A percentile compares a stretch with the other conserved stretches of the same genome.
Conservation (phyloP, 2,888 invertebrate genomes). For the Petrophora chlorosata region DNA sequence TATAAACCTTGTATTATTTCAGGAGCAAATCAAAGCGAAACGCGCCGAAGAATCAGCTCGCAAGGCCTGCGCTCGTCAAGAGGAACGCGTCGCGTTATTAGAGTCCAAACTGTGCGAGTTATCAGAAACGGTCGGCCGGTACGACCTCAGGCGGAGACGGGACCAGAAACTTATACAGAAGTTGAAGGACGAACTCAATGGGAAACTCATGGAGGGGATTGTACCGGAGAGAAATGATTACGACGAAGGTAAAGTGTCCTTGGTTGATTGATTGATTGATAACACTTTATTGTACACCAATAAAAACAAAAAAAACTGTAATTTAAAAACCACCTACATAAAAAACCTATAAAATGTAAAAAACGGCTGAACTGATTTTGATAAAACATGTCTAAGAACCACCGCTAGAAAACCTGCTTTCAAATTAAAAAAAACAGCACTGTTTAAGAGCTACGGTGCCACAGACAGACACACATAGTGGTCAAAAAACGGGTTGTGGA, state of each 20-base stretch:
- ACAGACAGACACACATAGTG: too few relatives aligned
- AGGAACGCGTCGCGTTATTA: constrained; percentile 89
- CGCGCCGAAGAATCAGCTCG: constrained; percentile 89
- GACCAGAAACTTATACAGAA: constrained; percentile 90
- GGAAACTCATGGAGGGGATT: constrained; percentile 58
- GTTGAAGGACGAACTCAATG: constrained; percentile 80
- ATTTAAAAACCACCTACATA: too few relatives aligned
- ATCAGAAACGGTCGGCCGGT: constrained; percentile 90
- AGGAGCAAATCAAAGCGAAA: constrained; percentile 88
- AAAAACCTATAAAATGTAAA: too few relatives aligned
- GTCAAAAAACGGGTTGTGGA: too few relatives aligned
- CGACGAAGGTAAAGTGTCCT: constrained; percentile 35
- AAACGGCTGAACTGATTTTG: too few relatives aligned
- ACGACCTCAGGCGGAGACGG: constrained; percentile 87
- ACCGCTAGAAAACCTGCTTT: too few relatives aligned
- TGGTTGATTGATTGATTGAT: too few relatives aligned
- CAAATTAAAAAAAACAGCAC: too few relatives aligned
- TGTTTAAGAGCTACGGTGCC: too few relatives aligned
- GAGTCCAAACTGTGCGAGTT: constrained; percentile 91
- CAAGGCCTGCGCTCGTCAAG: constrained; percentile 87
- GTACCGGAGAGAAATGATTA: constrained; percentile 32
- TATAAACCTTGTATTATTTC: constrained; percentile 10
- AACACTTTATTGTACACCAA: too few relatives aligned
- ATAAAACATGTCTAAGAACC: too few relatives aligned
- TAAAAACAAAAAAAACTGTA: too few relatives aligned